A percentile compares a stretch with the other conserved stretches of the same genome.
Conservation (phyloP, 1,140 invertebrate species). For the Frieseomelitta varia region DNA sequence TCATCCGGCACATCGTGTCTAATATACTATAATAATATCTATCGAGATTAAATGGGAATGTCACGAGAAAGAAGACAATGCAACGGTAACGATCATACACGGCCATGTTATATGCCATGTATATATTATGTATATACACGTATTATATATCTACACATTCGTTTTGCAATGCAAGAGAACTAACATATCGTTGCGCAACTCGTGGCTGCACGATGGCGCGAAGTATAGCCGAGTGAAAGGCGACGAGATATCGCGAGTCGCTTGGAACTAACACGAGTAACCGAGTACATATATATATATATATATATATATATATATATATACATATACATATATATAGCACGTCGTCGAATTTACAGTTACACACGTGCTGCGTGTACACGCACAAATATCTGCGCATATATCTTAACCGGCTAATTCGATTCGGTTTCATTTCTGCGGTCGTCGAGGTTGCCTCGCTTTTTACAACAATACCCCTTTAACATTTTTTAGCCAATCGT, state of each 20-base stretch:
- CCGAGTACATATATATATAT: constrained; percentile 19
- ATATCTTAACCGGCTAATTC: not conserved
- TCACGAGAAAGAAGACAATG: constrained; percentile 31
- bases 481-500: not conserved
- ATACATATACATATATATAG: not conserved
- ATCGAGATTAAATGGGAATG: constrained; percentile 34
- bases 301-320: not conserved
- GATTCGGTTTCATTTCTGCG: constrained; percentile 7
- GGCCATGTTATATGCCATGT: not conserved
- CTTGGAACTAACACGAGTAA: constrained; percentile 49
- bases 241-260: constrained; percentile 65
- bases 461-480: not conserved
- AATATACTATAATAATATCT: too few relatives aligned
- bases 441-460: not conserved
- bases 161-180: constrained; percentile 65
- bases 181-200: constrained; percentile 77
- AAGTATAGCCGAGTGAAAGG: constrained; percentile 79
- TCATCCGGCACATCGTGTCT: too few relatives aligned
- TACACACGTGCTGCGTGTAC: not conserved
- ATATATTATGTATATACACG: too few relatives aligned
- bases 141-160: not conserved
- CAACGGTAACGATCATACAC: constrained; percentile 39
- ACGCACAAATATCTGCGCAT: constrained; percentile 1
- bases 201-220: constrained; percentile 71
- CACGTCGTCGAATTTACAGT: constrained; percentile 24